These are phyloP conservation scores for Metaphire vulgaris DNA, from an alignment of 1,140 invertebrate genomes.

Conservation along the genomic window DNA sequence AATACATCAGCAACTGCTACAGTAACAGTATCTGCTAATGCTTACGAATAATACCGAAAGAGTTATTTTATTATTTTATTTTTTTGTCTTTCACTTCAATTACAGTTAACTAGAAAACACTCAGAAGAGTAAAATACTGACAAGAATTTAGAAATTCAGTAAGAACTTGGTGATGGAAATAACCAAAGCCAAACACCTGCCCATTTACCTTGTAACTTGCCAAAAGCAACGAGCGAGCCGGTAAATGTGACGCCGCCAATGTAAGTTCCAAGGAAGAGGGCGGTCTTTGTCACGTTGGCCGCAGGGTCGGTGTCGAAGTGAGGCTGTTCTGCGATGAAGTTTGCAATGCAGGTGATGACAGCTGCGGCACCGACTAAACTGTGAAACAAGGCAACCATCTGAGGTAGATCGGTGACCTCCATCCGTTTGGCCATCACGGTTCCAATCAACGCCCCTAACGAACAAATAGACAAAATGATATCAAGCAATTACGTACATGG, in stretches of 20 bases:
- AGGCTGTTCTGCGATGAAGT: conserved; percentile 74
- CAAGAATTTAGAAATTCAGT: no score
- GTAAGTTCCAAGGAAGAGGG: conserved; percentile 78
- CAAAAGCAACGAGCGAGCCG: conserved; percentile 81
- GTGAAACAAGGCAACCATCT: conserved; percentile 83
- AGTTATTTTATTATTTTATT: no score
- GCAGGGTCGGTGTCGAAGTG: conserved; percentile 76
- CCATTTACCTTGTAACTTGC: conserved; percentile 78
- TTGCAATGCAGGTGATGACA: conserved; percentile 75
- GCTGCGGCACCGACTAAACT: conserved; percentile 80
- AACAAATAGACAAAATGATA: no score
- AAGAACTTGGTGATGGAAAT: no score
- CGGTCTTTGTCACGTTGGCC: conserved; percentile 73
- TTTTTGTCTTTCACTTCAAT: no score
- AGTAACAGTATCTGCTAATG: no score
- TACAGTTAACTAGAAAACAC: no score
- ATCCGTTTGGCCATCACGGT: conserved; percentile 67
- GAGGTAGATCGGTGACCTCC: conserved; percentile 80
- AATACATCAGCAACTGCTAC: no score
- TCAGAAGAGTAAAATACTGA: no score
- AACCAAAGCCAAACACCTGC: no score
- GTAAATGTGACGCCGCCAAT: conserved; percentile 86
- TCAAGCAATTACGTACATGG: no score
- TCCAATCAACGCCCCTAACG: conserved; percentile 45
- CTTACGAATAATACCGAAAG: no score